phyloP scores from a whole-genome alignment of 2,888 invertebrate species.

The Acrobasis consociella region DNA sequence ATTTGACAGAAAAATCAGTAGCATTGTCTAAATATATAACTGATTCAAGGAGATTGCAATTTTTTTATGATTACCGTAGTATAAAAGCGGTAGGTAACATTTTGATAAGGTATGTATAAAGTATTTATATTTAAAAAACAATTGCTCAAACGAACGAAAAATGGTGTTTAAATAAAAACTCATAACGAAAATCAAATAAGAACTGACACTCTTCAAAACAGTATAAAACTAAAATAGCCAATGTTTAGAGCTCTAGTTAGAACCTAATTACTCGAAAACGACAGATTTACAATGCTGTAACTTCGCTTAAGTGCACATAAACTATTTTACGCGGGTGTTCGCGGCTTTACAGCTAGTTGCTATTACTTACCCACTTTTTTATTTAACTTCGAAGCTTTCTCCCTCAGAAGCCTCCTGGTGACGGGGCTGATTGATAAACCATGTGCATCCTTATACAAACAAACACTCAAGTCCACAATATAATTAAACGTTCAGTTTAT shows the following conservation, averaged over 20 bases:
- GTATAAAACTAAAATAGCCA: no score
- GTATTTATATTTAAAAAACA: no score
- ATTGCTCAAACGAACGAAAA: no score
- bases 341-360: slow-evolving; percentile 32
- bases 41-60: no score
- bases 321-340: slow-evolving; percentile 16
- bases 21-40: no score
- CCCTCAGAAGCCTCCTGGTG: slow-evolving; percentile 35
- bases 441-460: slow-evolving; percentile 43
- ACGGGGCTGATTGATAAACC: slow-evolving; percentile 27
- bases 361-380: slow-evolving; percentile 74
- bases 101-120: no score
- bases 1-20: no score
- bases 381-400: slow-evolving; percentile 39
- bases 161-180: no score
- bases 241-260: background rate
- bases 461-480: slow-evolving; percentile 38
- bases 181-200: background rate
- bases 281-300: slow-evolving; percentile 34
- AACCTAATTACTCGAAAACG: slow-evolving; percentile 26
- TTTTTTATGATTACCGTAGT: no score
- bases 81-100: no score
- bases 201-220: no score
- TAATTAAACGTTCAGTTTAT: slow-evolving; percentile 8
- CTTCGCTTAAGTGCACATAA: slow-evolving; percentile 28